phyloP scores from a whole-genome alignment of 2,797 vertebrate species.

The Acestrorhynchus altus region DNA sequence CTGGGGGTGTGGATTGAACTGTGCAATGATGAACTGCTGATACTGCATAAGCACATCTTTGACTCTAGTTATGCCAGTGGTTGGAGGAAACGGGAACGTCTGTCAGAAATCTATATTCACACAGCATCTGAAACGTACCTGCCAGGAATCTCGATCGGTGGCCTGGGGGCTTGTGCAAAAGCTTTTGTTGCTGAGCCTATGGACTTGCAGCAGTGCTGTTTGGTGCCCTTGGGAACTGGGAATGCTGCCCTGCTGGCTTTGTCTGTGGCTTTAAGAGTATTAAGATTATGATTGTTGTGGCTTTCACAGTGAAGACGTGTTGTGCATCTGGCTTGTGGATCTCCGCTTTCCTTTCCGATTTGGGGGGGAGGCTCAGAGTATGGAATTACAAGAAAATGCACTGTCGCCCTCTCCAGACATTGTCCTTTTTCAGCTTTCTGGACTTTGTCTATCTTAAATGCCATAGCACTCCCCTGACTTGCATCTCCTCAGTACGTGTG shows the following conservation, averaged over 20 bases:
- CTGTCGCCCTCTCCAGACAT: slow-evolving; percentile 26
- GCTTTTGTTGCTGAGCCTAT: slow-evolving; percentile 43
- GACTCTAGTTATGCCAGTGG: background rate
- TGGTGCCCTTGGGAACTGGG: slow-evolving; percentile 35
- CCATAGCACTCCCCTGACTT: slow-evolving; percentile 22
- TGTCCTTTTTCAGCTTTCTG: slow-evolving; percentile 14
- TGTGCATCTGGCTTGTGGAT: slow-evolving; percentile 25
- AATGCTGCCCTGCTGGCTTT: slow-evolving; percentile 34
- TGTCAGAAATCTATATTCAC: slow-evolving; percentile 37
- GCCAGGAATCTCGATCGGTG: slow-evolving; percentile 39
- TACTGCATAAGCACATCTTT: background rate
- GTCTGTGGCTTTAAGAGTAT: slow-evolving; percentile 47
- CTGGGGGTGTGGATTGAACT: background rate
- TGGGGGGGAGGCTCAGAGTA: slow-evolving; percentile 1
- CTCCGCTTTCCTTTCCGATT: slow-evolving; percentile 29
- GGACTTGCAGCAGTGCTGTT: slow-evolving; percentile 41
- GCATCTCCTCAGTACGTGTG: slow-evolving; percentile 34
- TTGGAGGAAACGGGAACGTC: background rate
- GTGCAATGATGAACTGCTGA: slow-evolving; percentile 4
- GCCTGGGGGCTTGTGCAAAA: slow-evolving; percentile 38
- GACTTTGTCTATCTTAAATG: slow-evolving; percentile 34
- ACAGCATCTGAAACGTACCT: background rate
- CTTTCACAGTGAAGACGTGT: slow-evolving; percentile 16
- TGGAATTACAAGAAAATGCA: slow-evolving; percentile 4
- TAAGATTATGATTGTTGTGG: slow-evolving; percentile 42